Evolutionary conservation across 2,113 vertebrate species (phyloP).

Genomic region (Paradoxurus hermaphroditus): DNA sequence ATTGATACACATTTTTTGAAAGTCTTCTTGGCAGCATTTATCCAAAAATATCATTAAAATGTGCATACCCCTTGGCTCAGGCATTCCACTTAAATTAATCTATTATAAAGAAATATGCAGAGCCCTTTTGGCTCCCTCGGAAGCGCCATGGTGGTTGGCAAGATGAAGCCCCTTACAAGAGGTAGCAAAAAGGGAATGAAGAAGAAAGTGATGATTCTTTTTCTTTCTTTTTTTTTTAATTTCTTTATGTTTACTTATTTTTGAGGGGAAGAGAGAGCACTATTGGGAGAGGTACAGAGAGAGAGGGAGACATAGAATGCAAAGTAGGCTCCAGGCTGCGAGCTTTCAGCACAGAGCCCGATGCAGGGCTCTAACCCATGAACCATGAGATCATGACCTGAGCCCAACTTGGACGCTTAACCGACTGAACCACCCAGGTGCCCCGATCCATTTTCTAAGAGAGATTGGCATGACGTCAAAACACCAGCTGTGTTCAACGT

Average conservation of each 20-base stretch:
- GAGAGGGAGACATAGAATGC: too few relatives aligned
- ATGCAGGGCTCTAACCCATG: too few relatives aligned
- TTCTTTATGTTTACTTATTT: too few relatives aligned
- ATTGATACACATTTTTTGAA: background rate
- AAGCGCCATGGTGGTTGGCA: background rate
- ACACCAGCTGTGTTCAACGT: background rate
- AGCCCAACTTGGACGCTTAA: too few relatives aligned
- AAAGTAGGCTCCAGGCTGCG: too few relatives aligned
- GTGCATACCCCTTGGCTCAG: background rate
- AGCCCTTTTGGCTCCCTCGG: background rate
- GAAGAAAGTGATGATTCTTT: background rate
- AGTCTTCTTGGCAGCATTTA: background rate
- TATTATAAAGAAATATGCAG: background rate
- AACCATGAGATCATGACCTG: too few relatives aligned
- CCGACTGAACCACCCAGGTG: too few relatives aligned
- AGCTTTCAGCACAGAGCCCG: too few relatives aligned
- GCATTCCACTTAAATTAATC: background rate
- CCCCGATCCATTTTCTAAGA: background rate
- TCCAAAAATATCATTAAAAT: background rate
- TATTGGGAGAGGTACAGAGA: too few relatives aligned
- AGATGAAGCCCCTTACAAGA: background rate
- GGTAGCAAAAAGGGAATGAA: background rate
- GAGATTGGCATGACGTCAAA: background rate
- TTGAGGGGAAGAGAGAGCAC: too few relatives aligned
- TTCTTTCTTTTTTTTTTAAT: background rate